These are phyloP conservation scores for Colossoma macropomum DNA, from an alignment of 2,113 vertebrate species.

Conservation along the genomic window DNA sequence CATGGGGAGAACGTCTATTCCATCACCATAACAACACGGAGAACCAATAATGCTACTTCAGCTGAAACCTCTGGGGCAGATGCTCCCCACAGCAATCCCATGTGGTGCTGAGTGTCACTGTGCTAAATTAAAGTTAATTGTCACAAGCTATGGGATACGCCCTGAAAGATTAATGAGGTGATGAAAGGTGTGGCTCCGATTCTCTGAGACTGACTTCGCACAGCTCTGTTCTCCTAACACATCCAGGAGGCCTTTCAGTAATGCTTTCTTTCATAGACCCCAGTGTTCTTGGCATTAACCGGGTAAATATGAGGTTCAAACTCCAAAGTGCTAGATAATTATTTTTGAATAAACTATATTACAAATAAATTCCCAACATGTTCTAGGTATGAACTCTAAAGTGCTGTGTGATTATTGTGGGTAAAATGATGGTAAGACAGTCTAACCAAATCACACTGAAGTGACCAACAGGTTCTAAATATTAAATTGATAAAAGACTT, in stretches of 20 bases:
- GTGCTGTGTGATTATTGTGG: too few species aligned
- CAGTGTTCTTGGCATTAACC: too few species aligned
- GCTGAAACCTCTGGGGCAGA: neutral
- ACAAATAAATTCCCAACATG: too few species aligned
- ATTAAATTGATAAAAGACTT: too few species aligned
- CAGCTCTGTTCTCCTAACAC: neutral
- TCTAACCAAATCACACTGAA: too few species aligned
- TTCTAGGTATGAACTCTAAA: too few species aligned
- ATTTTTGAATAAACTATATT: too few species aligned
- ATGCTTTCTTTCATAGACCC: too few species aligned
- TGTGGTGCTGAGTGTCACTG: neutral
- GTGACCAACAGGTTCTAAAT: too few species aligned
- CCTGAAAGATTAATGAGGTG: conserved; percentile 38
- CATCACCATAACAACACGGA: neutral
- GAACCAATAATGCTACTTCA: neutral
- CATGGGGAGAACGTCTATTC: neutral
- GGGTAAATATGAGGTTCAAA: too few species aligned
- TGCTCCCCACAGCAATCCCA: neutral
- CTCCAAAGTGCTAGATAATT: too few species aligned
- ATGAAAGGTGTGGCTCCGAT: conserved; percentile 21
- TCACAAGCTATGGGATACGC: conserved; percentile 27
- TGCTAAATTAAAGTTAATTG: conserved; percentile 25
- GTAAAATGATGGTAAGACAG: too few species aligned
- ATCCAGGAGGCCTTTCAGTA: neutral
- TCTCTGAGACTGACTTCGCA: neutral